Evolutionary conservation across 2,113 vertebrate species (phyloP).

Genomic region (Myotis brandtii): DNA sequence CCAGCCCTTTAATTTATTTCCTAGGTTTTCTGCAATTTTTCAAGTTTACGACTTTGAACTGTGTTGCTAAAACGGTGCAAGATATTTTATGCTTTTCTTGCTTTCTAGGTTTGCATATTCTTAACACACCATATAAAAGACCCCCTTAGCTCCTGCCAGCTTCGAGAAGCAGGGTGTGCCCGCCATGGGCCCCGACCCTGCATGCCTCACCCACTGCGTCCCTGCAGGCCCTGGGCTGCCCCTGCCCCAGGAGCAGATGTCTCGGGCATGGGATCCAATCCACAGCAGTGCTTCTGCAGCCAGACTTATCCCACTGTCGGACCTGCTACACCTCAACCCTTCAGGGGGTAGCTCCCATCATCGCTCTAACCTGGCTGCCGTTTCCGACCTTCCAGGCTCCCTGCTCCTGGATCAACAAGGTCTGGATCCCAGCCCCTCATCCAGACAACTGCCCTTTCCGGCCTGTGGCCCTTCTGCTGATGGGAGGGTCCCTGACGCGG

Average conservation of each 20-base stretch:
- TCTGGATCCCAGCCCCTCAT: background rate
- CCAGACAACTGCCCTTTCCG: background rate
- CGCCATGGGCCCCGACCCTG: background rate
- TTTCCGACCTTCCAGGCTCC: background rate
- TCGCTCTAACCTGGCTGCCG: background rate
- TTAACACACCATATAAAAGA: background rate
- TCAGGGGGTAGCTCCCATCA: background rate
- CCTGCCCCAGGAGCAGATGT: background rate
- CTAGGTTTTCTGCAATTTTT: background rate
- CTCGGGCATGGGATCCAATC: background rate
- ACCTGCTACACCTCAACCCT: background rate
- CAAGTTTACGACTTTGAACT: constrained; percentile 40
- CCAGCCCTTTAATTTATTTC: constrained; percentile 45
- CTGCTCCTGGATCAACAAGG: background rate
- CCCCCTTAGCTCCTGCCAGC: background rate
- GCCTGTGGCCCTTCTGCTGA: background rate
- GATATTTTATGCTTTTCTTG: background rate
- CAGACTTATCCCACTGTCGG: background rate
- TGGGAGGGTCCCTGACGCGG: background rate
- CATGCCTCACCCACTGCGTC: background rate
- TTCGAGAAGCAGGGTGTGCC: background rate
- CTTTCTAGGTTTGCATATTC: background rate
- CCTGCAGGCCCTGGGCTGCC: background rate
- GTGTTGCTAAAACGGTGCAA: constrained; percentile 30
- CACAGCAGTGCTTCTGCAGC: background rate